Percentiles rank a stretch among this genome's conserved stretches.
These are phyloP conservation scores for Oegoconia quadripuncta DNA, from an alignment of 2,888 invertebrate genomes.

Conservation along the genomic window DNA sequence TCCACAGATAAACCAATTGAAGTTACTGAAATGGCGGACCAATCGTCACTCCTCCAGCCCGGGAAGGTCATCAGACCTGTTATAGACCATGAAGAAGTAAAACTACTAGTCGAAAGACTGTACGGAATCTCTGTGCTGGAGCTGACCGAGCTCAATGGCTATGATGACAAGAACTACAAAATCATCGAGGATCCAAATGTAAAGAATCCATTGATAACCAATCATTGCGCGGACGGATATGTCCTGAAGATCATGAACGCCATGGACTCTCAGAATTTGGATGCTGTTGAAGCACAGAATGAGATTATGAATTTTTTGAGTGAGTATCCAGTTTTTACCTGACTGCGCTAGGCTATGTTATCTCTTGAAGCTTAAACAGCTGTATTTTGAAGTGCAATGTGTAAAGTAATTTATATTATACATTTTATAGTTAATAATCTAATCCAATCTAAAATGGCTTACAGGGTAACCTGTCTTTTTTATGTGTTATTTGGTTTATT, in stretches of 20 bases:
- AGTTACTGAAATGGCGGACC: slow-evolving; percentile 36
- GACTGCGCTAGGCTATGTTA: too few species aligned
- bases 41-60: slow-evolving; percentile 53
- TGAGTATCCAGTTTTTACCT: slow-evolving; percentile 60
- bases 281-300: slow-evolving; percentile 86
- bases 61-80: slow-evolving; percentile 79
- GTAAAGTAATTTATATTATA: too few species aligned
- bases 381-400: too few species aligned
- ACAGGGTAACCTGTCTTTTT: too few species aligned
- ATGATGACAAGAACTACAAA: slow-evolving; percentile 89
- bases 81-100: slow-evolving; percentile 72
- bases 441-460: too few species aligned
- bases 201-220: slow-evolving; percentile 79
- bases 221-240: slow-evolving; percentile 81
- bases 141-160: slow-evolving; percentile 83
- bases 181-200: slow-evolving; percentile 79
- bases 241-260: slow-evolving; percentile 92
- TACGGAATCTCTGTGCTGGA: slow-evolving; percentile 81
- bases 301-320: slow-evolving; percentile 85
- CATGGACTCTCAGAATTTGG: slow-evolving; percentile 84
- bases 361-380: too few species aligned
- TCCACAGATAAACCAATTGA: slow-evolving; percentile 5
- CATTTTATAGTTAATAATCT: too few species aligned
- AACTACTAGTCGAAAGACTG: slow-evolving; percentile 72
- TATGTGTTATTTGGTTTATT: too few species aligned